Evolutionary conservation across 2,113 vertebrate species (phyloP), one percentile per base, ranked within the genome.

Genomic region (Steatornis caripensis): DNA sequence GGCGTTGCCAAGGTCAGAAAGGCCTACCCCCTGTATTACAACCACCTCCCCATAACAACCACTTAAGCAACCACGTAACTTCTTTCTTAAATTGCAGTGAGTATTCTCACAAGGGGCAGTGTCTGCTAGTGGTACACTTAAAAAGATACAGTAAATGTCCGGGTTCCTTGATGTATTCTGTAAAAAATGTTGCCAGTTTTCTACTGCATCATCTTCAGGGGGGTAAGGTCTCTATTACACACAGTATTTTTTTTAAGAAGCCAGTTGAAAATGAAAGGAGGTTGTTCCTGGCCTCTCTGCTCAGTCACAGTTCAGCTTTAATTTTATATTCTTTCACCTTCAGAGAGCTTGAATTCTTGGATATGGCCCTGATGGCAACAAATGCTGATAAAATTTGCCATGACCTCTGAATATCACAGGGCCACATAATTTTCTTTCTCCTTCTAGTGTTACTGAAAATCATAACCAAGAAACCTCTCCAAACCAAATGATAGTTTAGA

Each of bases 281-380:
- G 13, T 77, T 51, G 49, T 83, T 91, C 62, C 60, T 71, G 48
- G 48, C 68, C n/a, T 89, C 45, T 76, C 54, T 87, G 53, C 39
- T 64, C 46, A 80, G 61, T 74, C 55, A 43, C 58, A 87, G 51
- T 70, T 94, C 80, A 87, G 46, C 46, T 95, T 91, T 87, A 41
- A 54, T 89, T 93, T 95, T 87, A n/a, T 71, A 45, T 90, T 70
- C 39, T 51, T 91, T 87, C 55, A 46, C 53, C 43, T 87, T 30
- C 17, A 51, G 36, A 64, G 61, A 55, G 30, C 72, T 79, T 68
- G 60, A 89, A 34, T 61, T 91, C 51, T 57, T n/a, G 43, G 36
- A 45, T 84, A 23, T 64, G 54, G 55, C 81, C 49, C 15, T 46
- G n/a, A n/a, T 93, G 60, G 43, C 12, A 34, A 75, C 32, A 53